A percentile compares a stretch with the other conserved stretches of the same genome.
phyloP scores from a whole-genome alignment of 2,797 vertebrate genomes.

The Numenius phaeopus region DNA sequence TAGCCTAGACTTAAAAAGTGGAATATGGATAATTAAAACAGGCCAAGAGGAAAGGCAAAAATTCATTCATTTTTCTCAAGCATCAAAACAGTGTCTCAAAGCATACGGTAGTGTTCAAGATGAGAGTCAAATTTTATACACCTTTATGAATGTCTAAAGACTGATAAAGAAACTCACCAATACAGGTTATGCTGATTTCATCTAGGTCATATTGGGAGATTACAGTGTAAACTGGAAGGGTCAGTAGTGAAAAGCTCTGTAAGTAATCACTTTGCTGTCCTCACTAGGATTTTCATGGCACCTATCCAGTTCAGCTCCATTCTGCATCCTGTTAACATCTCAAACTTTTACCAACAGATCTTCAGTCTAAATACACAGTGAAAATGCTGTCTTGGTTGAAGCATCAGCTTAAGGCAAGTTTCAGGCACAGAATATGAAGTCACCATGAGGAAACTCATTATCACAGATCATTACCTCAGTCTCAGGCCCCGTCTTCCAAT shows the following conservation, averaged over 20 bases:
- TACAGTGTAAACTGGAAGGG: background rate
- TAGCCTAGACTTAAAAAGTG: background rate
- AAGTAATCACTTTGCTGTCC: background rate
- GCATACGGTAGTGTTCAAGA: background rate
- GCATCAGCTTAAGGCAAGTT: background rate
- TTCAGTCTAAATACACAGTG: background rate
- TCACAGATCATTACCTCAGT: background rate
- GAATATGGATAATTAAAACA: background rate
- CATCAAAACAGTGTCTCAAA: background rate
- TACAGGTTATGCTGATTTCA: background rate
- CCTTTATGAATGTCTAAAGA: background rate
- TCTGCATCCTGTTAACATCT: background rate
- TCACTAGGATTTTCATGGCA: background rate
- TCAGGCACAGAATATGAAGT: background rate
- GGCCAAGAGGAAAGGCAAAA: background rate
- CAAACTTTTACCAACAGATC: background rate
- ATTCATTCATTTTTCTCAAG: background rate
- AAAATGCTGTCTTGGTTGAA: background rate
- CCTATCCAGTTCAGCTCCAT: background rate
- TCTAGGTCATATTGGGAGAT: background rate
- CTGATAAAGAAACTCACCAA: background rate
- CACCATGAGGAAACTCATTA: background rate
- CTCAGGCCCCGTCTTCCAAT: background rate
- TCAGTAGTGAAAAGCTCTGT: background rate
- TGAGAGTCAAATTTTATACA: background rate